Evolutionary conservation across 2,113 vertebrate species (phyloP), one percentile per base, ranked within the genome.

Genomic region (Thermophis baileyi): DNA sequence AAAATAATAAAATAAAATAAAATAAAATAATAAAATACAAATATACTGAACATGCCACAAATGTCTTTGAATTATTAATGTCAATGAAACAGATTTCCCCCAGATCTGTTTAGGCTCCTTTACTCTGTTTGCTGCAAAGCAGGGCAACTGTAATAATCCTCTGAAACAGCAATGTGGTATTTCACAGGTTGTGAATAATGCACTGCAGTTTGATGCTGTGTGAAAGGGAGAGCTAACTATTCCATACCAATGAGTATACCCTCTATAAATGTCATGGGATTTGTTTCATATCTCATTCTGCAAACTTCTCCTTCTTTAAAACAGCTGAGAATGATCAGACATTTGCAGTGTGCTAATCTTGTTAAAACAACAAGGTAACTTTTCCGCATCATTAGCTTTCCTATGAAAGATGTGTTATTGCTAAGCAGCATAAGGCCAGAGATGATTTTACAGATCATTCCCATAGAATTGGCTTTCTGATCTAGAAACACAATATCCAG

Each of bases 141-240:
- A 89, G 95, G 40, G 44, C 93, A 94, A 95, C 87, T 97, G 90
- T 91, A 96, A 94, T n/a, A 91, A 93, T 94, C 40, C 27, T 95
- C 89, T 8, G 54, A 24, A 25, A 46, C 25, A 54, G 49, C 53
- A 40, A 88, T 97, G 89, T 93, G 95, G 57, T 63, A 95, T 97
- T 97, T 98, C 95, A 97, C 0, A 57, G 95, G 88, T 94, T 96
- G 93, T 97, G 97, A 97, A 96, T 96, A 97, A 95, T 95, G 86
- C 69, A 95, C 92, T 92, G 93, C 54, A 92, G 0, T 96, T 87
- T 94, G 93, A 96, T 96, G 93, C 88, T 92, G 47, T 87, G 85
- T 95, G 60, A 96, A 95, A 81, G 69, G 57, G 69, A 90, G 89
- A 93, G 94, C 44, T 4, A 95, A 50, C 88, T 93, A 95, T 92